Base-by-base conservation (phyloP, 1,140 invertebrate genomes). In the Pogonus chalceus region DNA sequence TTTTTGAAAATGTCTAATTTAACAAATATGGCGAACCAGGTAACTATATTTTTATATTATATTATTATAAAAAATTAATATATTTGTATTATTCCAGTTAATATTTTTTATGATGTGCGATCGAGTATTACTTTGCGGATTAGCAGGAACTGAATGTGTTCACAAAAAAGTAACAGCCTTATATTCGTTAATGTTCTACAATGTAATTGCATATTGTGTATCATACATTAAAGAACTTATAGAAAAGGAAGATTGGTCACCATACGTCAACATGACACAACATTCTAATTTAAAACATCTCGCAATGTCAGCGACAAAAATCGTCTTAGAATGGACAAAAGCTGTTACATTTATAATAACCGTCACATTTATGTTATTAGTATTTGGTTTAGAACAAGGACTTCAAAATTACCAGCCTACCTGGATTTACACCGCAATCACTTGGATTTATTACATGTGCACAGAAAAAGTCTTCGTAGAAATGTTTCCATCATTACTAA, bases 311-410 rank as follows among this genome's bases (percentile, higher is more conserved):
- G 80, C 85, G 0, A 88, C 85, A 0, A 88, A 88, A 69, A 83
- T 88, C 52, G 84, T 87, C 4, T 73, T 89, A 14, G 86, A 89
- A 69, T 87, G 85, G 81, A 87, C 85, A 4, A 89, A 88, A 72
- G 85, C 84, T 0, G 79, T 89, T 20, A 87, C 85, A 1, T 89
- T 88, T 62, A 77, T 86, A 21, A 83, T 88, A 21, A 89, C 85
- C 2, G 74, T 87, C n/a, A 85, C 83, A 1, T 88, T 87, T 62
- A 81, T 86, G 71, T 72, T 88, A 2, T 71, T 88, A 0, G 83
- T 87, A 0, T 80, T 88, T 52, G 84, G 83, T 14, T 65, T 88
- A 24, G 84, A 87, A 65, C 83, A 87, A 69, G 85, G 84, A 0
- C 68, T 88, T 24, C 76, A 87, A 53, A 75, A 87, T 64, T 89